Conservation (phyloP, 2,888 invertebrate genomes). For the Autographa pulchrina region DNA sequence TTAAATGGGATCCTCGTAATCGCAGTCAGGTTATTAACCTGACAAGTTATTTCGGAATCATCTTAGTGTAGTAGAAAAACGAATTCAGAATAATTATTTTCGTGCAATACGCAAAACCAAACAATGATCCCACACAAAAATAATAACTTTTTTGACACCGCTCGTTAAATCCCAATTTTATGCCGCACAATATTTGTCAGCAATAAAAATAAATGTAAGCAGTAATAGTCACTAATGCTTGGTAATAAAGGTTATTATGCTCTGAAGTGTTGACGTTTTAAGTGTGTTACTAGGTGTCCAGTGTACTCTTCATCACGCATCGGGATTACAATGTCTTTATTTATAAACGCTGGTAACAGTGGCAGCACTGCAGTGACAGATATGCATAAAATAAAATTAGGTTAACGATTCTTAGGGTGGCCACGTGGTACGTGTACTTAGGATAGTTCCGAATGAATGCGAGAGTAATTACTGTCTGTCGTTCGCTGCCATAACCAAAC, state of each 20-base stretch:
- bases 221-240: slow-evolving; percentile 18
- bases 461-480: not conserved
- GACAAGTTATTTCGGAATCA: too few species aligned
- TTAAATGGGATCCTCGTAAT: too few species aligned
- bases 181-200: slow-evolving; percentile 13
- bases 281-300: slow-evolving; percentile 25
- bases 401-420: slow-evolving; percentile 57
- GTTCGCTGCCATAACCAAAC: too few species aligned
- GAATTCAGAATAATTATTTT: too few species aligned
- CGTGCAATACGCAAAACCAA: too few species aligned
- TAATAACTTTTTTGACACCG: not conserved
- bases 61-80: too few species aligned
- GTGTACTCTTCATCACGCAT: slow-evolving; percentile 29
- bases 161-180: slow-evolving; percentile 18
- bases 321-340: slow-evolving; percentile 58
- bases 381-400: slow-evolving; percentile 63
- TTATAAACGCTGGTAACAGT: slow-evolving; percentile 50
- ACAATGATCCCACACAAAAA: not conserved
- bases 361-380: slow-evolving; percentile 49
- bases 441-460: not conserved
- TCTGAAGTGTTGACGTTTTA: slow-evolving; percentile 3
- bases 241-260: slow-evolving; percentile 21
- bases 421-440: slow-evolving; percentile 39
- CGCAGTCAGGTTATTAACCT: too few species aligned
- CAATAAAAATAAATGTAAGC: slow-evolving; percentile 9